Evolutionary conservation across 1,140 invertebrate species (phyloP), one percentile per base, ranked within the genome.

Genomic region (Rhysida immarginata): DNA sequence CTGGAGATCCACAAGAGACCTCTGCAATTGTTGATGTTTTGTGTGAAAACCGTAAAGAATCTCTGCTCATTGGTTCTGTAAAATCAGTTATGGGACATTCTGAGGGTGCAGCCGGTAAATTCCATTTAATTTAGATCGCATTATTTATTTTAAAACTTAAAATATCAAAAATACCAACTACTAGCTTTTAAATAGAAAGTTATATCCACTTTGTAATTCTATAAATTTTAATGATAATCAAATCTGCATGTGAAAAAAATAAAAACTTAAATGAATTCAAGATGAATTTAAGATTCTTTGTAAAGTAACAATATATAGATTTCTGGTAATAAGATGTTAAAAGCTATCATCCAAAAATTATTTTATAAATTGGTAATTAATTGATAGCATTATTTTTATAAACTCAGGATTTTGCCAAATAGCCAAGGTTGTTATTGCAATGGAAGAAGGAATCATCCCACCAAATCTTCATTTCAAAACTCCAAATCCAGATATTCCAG

Each of bases 31-130:
- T 87, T 18, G 79, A 81, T 61, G 76, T 91, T 1, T 83, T 95
- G 63, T 87, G 84, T 58, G 78, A 74, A 2, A 73, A 63, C 0
- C 61, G 64, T 26, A 56, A 55, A 2, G 73, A 70, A 1, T 86
- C 91, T 0, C 71, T 97, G 0, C 68, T 78, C 26, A 84, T 96
- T 60, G 93, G 93, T 2, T 89, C 91, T 0, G 77, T 93, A 1
- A 97, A 97, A 67, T 91, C 90, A 0, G 96, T 95, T 69, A 77
- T 95, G 64, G 94, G 94, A 0, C 94, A 97, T 68, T 78, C 85
- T 0, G 94, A 97, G 70, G 83, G 89, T 5, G 84, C 85, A 1
- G 92, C 89, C 29, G 91, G 91, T 29, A 16, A 16, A 16, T 35
- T 16, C 5, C 16, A 8, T 35, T 35, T n/a, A n/a, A n/a, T n/a